Base-by-base conservation (phyloP, 2,797 vertebrate species). In the Bufotes viridis region DNA sequence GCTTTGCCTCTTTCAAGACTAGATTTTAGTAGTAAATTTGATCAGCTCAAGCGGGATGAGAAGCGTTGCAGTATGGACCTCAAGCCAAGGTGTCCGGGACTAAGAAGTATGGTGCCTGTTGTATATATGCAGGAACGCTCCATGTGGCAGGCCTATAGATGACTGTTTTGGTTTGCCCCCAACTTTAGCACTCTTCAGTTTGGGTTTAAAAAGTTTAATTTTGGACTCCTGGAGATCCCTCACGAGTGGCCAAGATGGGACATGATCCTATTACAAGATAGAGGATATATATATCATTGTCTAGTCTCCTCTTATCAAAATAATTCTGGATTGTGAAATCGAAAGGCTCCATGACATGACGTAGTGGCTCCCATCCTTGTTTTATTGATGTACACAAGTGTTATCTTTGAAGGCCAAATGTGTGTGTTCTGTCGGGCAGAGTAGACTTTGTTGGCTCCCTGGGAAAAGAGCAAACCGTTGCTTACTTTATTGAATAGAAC, bases 401-500 rank as follows among this genome's bases (percentile, higher is more conserved):
- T 81, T 81, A 86, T 89, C 61, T 89, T 85, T 85, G 87, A 89
- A 89, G 78, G 83, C 78, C 85, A 84, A 82, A 86, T 61, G 69
- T 78, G 87, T 85, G 87, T 81, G 87, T 89, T 82, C 60, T 81
- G 84, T 75, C 83, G 78, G 69, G 78, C 82, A 85, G 78, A 85
- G 83, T 72, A 81, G 69, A 80, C 83, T 88, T 88, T 88, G 87
- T 88, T 88, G 82, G 82, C 69, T 88, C 78, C 87, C 26, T 85
- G 87, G 87, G 87, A 88, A 88, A 85, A 88, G 82, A 85, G 22
- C 82, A 75, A 88, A 88, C 87, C 87, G 78, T 88, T 88, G 87
- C 78, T 88, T 81, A 85, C 87, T 89, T 89, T 85, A 89, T 85
- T 89, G 83, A 89, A 89, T 89, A 89, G 83, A 89, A 78, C 78